phyloP scores from a whole-genome alignment of 35 echinoderm and acorn worm species.

The Amphiura filiformis region DNA sequence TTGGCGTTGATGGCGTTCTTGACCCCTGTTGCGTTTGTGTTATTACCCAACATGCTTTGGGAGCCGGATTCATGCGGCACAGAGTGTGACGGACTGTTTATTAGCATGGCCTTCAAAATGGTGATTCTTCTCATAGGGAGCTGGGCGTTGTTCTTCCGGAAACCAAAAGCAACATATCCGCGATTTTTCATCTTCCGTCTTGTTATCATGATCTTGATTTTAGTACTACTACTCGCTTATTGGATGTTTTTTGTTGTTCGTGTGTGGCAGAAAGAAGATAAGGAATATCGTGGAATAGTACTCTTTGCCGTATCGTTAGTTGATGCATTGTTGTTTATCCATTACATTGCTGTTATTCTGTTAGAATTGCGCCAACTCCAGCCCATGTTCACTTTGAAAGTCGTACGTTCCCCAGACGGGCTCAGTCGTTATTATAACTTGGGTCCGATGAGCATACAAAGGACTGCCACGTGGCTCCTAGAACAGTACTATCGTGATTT shows the following conservation, averaged over 20 bases:
- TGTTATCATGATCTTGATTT: slow-evolving; percentile 46
- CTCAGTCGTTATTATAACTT: slow-evolving; percentile 74
- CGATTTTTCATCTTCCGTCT: slow-evolving; percentile 80
- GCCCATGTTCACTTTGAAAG: slow-evolving; percentile 77
- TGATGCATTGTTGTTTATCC: slow-evolving; percentile 89
- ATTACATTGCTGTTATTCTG: slow-evolving; percentile 87
- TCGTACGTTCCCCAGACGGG: slow-evolving; percentile 90
- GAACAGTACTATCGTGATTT: slow-evolving; percentile 99
- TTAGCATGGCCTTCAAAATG: slow-evolving; percentile 97
- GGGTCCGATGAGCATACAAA: slow-evolving; percentile 86
- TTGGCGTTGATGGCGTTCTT: slow-evolving; percentile 67
- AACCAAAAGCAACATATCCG: slow-evolving; percentile 69
- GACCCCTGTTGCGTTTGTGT: slow-evolving; percentile 90
- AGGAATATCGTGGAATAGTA: slow-evolving; percentile 66
- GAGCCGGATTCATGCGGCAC: slow-evolving; percentile 42
- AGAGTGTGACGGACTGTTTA: slow-evolving; percentile 92
- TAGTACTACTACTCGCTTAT: slow-evolving; percentile 82
- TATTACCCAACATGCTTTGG: slow-evolving; percentile 74
- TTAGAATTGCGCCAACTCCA: slow-evolving; percentile 88
- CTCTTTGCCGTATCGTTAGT: slow-evolving; percentile 78
- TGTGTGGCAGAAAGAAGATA: slow-evolving; percentile 36
- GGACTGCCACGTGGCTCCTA: slow-evolving; percentile 73
- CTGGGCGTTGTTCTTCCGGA: slow-evolving; percentile 84
- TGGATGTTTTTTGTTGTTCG: slow-evolving; percentile 94
- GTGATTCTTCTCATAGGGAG: slow-evolving; percentile 80